These are phyloP conservation scores for Antheraea pernyi DNA, from an alignment of 1,140 invertebrate species.

Conservation along the genomic window DNA sequence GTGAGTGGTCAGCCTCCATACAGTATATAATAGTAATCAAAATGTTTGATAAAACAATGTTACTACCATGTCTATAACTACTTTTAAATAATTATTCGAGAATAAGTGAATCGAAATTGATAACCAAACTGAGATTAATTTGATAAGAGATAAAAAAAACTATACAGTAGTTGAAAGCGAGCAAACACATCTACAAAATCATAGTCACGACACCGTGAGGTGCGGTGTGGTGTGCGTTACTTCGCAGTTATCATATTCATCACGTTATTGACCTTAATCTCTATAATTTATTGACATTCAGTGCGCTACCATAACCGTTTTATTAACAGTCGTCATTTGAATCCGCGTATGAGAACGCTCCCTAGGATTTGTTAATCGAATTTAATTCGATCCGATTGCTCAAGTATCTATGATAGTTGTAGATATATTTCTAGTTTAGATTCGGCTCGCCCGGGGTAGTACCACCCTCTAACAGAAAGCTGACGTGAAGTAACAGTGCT, in stretches of 20 bases:
- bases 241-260: conserved; percentile 64
- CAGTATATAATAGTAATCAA: too few species aligned
- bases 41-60: too few species aligned
- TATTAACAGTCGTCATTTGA: conserved; percentile 62
- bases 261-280: conserved; percentile 72
- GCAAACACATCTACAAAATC: conserved; percentile 11
- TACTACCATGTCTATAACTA: too few species aligned
- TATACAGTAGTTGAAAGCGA: conserved; percentile 11
- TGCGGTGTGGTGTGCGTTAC: conserved; percentile 24
- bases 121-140: too few species aligned
- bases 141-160: background rate
- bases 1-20: too few species aligned
- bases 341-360: conserved; percentile 47
- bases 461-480: too few species aligned
- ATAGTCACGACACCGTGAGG: conserved; percentile 1
- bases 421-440: too few species aligned
- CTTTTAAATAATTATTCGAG: too few species aligned
- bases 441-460: too few species aligned
- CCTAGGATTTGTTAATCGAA: conserved; percentile 40
- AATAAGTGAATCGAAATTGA: too few species aligned
- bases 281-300: conserved; percentile 66
- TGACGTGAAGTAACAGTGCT: too few species aligned
- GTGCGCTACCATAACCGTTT: conserved; percentile 64
- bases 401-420: background rate
- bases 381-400: conserved; percentile 19